Percentiles rank a stretch among this genome's conserved stretches.
Conservation (phyloP, 2,797 vertebrate genomes). For the Cephalopachus bancanus region DNA sequence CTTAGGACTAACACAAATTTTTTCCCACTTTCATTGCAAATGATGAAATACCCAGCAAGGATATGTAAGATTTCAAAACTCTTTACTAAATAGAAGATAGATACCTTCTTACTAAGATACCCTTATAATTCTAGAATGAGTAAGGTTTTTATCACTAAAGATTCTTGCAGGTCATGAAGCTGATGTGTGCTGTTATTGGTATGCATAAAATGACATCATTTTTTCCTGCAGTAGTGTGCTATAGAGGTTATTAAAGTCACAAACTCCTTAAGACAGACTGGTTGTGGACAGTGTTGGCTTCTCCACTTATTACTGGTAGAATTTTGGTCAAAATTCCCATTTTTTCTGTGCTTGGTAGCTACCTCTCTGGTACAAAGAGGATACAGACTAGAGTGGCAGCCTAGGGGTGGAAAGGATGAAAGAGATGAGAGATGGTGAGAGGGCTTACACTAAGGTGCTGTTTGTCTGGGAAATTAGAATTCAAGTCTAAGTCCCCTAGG, state of each 20-base stretch:
- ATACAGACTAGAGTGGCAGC: neutral
- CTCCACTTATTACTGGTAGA: neutral
- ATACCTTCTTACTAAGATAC: neutral
- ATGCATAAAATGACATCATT: neutral
- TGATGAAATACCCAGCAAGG: neutral
- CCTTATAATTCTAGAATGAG: neutral
- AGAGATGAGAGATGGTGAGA: neutral
- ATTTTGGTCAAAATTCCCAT: neutral
- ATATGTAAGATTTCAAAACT: slow-evolving; percentile 54
- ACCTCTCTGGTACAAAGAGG: neutral
- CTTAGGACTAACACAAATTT: neutral
- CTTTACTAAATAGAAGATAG: slow-evolving; percentile 42
- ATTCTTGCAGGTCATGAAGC: neutral
- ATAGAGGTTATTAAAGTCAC: neutral
- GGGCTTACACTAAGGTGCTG: neutral
- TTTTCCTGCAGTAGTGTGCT: neutral
- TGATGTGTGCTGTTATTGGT: neutral
- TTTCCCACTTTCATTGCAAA: neutral
- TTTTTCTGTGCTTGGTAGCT: neutral
- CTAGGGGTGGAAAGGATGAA: neutral
- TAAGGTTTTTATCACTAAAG: slow-evolving; percentile 52
- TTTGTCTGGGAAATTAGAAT: slow-evolving; percentile 1
- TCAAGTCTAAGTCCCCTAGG: neutral
- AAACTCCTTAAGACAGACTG: neutral
- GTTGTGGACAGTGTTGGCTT: neutral